phyloP scores from a whole-genome alignment of 2,888 invertebrate species.

The Nematopogon swammerdamellus region DNA sequence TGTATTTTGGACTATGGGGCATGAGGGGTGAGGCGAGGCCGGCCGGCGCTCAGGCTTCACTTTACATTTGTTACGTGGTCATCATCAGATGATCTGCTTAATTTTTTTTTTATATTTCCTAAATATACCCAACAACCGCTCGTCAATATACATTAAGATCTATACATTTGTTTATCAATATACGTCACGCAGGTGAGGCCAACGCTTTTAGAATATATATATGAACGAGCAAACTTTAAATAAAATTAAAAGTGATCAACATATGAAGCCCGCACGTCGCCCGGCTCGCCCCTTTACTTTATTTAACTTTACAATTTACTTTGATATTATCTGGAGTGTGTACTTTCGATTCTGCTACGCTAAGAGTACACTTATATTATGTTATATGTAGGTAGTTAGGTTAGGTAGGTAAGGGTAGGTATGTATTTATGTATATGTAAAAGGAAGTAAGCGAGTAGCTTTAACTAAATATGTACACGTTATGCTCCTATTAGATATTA shows the following conservation, averaged over 20 bases:
- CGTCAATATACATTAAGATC: conserved; percentile 18
- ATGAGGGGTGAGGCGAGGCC: conserved; percentile 11
- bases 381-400: no score
- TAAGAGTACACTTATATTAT: conserved; percentile 21
- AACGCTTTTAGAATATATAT: conserved; percentile 36
- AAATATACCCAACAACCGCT: conserved; percentile 58
- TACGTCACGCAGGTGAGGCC: no score
- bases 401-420: no score
- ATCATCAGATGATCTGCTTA: conserved; percentile 68
- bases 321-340: conserved; percentile 50
- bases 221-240: conserved; percentile 53
- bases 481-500: no score
- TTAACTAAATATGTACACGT: no score
- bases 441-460: no score
- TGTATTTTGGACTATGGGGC: background rate
- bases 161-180: no score
- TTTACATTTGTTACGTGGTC: conserved; percentile 63
- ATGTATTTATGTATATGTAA: no score
- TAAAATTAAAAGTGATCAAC: conserved; percentile 55
- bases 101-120: conserved; percentile 43
- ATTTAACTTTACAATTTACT: conserved; percentile 26
- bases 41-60: conserved; percentile 36
- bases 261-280: conserved; percentile 42
- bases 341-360: conserved; percentile 50
- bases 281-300: conserved; percentile 10